Percentiles rank a stretch among this genome's conserved stretches.
Conservation (phyloP, 2,797 vertebrate species). For the Sebastes aleutianus region DNA sequence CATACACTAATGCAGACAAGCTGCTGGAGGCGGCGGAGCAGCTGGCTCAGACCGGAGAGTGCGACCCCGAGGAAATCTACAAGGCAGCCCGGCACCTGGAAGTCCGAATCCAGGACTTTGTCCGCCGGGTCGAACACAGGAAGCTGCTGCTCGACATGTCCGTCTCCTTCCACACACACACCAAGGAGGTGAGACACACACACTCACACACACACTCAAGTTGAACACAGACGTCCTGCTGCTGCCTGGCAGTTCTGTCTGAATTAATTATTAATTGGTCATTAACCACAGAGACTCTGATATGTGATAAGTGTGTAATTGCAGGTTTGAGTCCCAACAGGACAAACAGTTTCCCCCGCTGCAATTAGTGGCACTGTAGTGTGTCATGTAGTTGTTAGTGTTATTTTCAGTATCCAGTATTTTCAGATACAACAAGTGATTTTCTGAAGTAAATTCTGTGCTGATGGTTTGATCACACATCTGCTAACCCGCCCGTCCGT, state of each 20-base stretch:
- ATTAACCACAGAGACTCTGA: neutral
- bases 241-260: neutral
- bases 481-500: neutral
- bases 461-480: neutral
- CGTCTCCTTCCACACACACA: constrained; percentile 98
- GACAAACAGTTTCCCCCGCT: neutral
- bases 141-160: constrained; percentile 99
- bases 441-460: neutral
- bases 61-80: constrained; percentile 99
- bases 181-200: constrained; percentile 82
- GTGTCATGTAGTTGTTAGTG: neutral
- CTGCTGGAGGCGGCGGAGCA: constrained; percentile 97
- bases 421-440: neutral
- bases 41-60: constrained; percentile 97
- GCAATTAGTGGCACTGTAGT: neutral
- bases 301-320: neutral
- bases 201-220: neutral
- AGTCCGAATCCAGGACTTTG: constrained; percentile 98
- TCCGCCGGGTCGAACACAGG: constrained; percentile 94
- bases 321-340: neutral
- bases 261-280: neutral
- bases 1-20: constrained; percentile 98
- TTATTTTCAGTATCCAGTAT: neutral
- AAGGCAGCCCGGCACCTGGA: constrained; percentile 97
- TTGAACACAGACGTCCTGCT: neutral